phyloP scores from a whole-genome alignment of 1,140 invertebrate genomes.

The Geopemphigus sp. region DNA sequence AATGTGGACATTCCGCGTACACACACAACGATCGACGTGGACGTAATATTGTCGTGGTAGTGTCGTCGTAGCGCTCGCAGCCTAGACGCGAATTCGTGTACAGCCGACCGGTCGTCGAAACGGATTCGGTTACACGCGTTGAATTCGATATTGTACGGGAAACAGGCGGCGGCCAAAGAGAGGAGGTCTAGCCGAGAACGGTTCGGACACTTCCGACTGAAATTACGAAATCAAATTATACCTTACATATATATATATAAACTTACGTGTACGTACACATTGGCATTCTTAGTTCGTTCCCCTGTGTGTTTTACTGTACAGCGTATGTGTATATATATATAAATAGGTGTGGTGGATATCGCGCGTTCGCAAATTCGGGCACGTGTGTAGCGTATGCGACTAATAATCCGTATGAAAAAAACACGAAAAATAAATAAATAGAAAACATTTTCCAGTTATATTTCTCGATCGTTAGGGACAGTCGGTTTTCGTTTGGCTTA shows the following conservation, averaged over 20 bases:
- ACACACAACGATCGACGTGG: no score
- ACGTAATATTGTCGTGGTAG: no score
- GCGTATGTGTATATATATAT: no score
- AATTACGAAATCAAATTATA: constrained; percentile 45
- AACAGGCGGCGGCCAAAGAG: neutral
- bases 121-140: constrained; percentile 15
- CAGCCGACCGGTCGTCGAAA: neutral
- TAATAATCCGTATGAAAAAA: neutral
- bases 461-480: no score
- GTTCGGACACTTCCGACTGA: constrained; percentile 16
- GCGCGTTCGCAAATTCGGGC: neutral
- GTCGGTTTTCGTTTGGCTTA: no score
- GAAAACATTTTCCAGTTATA: no score
- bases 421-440: no score
- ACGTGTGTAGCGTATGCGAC: constrained; percentile 17
- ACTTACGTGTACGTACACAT: neutral
- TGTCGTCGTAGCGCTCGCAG: no score
- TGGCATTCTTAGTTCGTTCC: constrained; percentile 18
- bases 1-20: no score
- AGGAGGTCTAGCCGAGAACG: no score
- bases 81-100: no score
- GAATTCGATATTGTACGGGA: neutral
- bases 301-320: constrained; percentile 18
- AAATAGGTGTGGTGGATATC: neutral
- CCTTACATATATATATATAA: neutral